Evolutionary conservation across 2,888 invertebrate genomes (phyloP), one percentile per base, ranked within the genome.

Genomic region (Cyaniris semiargus): DNA sequence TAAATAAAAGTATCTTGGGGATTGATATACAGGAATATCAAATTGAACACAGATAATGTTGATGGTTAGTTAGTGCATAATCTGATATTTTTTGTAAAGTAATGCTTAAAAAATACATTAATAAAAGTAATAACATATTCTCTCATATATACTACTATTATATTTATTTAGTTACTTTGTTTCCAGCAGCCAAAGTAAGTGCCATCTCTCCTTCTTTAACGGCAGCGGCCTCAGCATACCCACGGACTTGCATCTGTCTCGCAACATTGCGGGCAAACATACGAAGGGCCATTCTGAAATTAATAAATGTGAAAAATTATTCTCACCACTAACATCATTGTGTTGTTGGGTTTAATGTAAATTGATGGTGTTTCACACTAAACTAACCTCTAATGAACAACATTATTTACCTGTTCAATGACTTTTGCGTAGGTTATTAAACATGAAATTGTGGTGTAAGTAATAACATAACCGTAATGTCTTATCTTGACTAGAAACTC

Each of bases 171-270:
- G n/a, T 58, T 89, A 97, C 97, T 95, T 97, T 96, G 88, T 98
- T 97, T 78, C 97, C 98, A 83, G 98, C 97, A 83, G 98, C 98
- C 89, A 98, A 97, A 76, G 98, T 98, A 83, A 98, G 96, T 81
- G 96, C 96, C 97, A 98, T 97, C 89, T 97, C 96, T 81, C 89
- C 93, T 38, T 89, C 92, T 83, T 88, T 91, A 60, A 89, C 83
- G 72, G 87, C 87, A 58, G 89, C 83, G 75, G 87, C 87, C 80
- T 96, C 97, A 70, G 97, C 97, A 88, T 96, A 98, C 78, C 95
- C 95, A 82, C 97, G 95, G 77, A 94, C 88, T 86, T 95, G 95
- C 77, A 94, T 83, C 85, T 93, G 86, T 83, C 92, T 90, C 77
- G 87, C 86, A 79, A 87, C 86, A 82, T 88, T 86, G 83, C 94